phyloP scores from a whole-genome alignment of 2,797 vertebrate genomes.

The Meriones psammophilus region DNA sequence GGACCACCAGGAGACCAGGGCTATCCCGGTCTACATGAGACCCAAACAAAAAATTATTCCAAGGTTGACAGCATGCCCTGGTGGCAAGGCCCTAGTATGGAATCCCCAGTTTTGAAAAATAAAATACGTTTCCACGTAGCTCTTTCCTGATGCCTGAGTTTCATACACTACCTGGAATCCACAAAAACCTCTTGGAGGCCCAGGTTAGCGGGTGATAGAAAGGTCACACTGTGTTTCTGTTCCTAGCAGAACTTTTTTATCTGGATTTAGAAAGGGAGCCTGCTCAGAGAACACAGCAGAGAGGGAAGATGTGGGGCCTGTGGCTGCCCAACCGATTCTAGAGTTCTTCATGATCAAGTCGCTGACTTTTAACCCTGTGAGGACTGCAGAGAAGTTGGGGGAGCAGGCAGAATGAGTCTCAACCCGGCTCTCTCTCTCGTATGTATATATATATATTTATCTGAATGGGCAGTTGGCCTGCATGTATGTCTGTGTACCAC shows the following conservation, averaged over 20 bases:
- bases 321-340: neutral
- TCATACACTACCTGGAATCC: conserved; percentile 70
- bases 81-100: neutral
- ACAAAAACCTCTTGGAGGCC: neutral
- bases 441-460: neutral
- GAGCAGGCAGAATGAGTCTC: neutral
- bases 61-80: neutral
- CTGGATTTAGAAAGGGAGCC: conserved; percentile 17
- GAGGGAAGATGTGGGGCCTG: neutral
- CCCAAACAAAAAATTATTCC: neutral
- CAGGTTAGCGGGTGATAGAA: neutral
- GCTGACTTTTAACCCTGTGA: neutral
- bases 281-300: neutral
- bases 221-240: neutral
- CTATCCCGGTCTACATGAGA: neutral
- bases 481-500: neutral
- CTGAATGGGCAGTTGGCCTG: neutral
- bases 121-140: neutral
- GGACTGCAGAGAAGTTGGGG: neutral
- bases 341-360: neutral
- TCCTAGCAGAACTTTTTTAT: conserved; percentile 58
- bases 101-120: neutral
- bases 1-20: too few species aligned
- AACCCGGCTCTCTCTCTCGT: neutral
- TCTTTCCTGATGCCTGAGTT: neutral